phyloP scores from a whole-genome alignment of 2,888 invertebrate species.

The Oxystoma pomonae region DNA sequence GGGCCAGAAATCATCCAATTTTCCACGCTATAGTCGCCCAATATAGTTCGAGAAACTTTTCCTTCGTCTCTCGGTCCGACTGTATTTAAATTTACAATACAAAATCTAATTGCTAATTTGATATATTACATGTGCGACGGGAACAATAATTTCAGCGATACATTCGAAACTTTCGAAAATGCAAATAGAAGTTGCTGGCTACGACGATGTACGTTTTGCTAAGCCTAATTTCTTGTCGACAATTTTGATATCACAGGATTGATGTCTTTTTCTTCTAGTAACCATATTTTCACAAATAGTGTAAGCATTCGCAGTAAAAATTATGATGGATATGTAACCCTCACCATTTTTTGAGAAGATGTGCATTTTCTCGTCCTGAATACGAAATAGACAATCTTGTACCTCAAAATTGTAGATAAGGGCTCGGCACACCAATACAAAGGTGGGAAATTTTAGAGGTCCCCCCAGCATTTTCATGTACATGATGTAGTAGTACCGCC shows the following conservation, averaged over 20 bases:
- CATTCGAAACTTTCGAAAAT: conserved; percentile 19
- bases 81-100: conserved; percentile 23
- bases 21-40: conserved; percentile 15
- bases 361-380: background rate
- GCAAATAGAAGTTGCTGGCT: conserved; percentile 13
- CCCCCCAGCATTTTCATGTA: too few relatives aligned
- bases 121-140: conserved; percentile 25
- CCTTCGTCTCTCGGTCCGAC: background rate
- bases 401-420: too few relatives aligned
- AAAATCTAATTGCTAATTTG: conserved; percentile 26
- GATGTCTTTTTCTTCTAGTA: too few relatives aligned
- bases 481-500: too few relatives aligned
- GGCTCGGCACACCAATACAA: too few relatives aligned
- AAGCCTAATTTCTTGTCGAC: background rate
- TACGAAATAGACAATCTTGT: too few relatives aligned
- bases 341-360: background rate
- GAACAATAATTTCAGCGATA: conserved; percentile 24
- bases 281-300: too few relatives aligned
- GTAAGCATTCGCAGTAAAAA: too few relatives aligned
- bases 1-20: conserved; percentile 18
- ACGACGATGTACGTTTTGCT: background rate
- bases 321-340: too few relatives aligned
- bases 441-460: too few relatives aligned
- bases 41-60: conserved; percentile 21
- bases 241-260: too few relatives aligned